These are phyloP conservation scores for Malthinus flaveolus DNA, from an alignment of 2,888 invertebrate genomes.

Conservation along the genomic window DNA sequence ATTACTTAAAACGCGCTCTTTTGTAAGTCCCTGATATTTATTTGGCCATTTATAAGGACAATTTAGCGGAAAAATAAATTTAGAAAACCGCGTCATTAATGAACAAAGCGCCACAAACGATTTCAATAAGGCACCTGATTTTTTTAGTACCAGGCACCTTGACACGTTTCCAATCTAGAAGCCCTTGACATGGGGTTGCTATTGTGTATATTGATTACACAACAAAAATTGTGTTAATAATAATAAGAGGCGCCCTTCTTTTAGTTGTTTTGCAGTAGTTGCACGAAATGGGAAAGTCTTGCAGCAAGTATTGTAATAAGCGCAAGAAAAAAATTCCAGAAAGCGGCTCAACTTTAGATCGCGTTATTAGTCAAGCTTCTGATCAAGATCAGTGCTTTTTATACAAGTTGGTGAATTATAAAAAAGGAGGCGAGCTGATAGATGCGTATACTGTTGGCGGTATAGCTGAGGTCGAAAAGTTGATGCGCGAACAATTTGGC, in stretches of 20 bases:
- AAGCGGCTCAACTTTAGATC: constrained; percentile 81
- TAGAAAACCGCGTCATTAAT: neutral
- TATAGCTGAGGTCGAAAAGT: constrained; percentile 78
- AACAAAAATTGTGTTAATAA: constrained; percentile 11
- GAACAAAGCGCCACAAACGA: neutral
- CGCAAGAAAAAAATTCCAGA: constrained; percentile 56
- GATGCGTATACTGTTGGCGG: constrained; percentile 87
- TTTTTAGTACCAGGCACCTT: constrained; percentile 17
- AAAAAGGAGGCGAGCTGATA: constrained; percentile 85
- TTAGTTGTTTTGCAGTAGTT: constrained; percentile 6
- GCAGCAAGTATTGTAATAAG: constrained; percentile 53
- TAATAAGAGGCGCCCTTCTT: neutral
- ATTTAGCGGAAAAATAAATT: too few relatives aligned
- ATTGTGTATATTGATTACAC: constrained; percentile 8
- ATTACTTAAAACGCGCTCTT: too few relatives aligned
- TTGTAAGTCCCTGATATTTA: too few relatives aligned
- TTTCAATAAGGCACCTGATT: neutral
- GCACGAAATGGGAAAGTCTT: constrained; percentile 52
- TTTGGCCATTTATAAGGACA: too few relatives aligned
- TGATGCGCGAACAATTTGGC: constrained; percentile 84
- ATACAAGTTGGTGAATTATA: constrained; percentile 87
- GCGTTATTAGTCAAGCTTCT: constrained; percentile 87
- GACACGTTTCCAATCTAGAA: constrained; percentile 16
- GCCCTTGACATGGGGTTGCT: neutral
- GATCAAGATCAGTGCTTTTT: constrained; percentile 84